Base-by-base conservation (phyloP, 2,797 vertebrate genomes). In the Siniperca obscura region DNA sequence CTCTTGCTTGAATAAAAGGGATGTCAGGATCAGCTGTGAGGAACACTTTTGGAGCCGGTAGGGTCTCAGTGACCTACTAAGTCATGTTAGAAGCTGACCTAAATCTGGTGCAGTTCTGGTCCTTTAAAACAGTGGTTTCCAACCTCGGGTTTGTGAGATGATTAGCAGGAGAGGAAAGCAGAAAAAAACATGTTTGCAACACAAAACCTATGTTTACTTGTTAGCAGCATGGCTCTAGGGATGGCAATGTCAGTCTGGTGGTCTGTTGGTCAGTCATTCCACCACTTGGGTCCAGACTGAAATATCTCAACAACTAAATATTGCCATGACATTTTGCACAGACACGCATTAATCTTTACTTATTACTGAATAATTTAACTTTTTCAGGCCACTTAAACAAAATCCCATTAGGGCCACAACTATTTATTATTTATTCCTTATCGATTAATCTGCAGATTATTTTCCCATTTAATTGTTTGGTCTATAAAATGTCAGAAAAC, bases 1-100 rank as follows among this genome's bases (percentile, higher is more conserved):
- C 19, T 50, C 36, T 50, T 27, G 34, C 50, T 30, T 14, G 19
- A 69, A 27, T 72, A 22, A 75, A 30, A 19, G 56, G n/a, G 70
- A 64, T 22, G 42, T 67, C 46, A 46, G 76, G 8, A 25, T 60
- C 57, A 14, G 38, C 10, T 36, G 22, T 57, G 52, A 64, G 46
- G 34, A 65, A 38, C 48, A 10, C 36, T 48, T 74, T 30, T 48
- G 27, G 68, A 69, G 67, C 38, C n/a, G 2, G 1, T 38, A 3
- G 30, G 19, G 5, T 66, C 42, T 55, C 48, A 13, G 52, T 73
- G 68, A 80, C 59, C 64, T 22, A 34, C 69, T 59, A 27, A 64
- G 55, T 21, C 50, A 48, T 70, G 50, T 78, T 13, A 19, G 46
- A 71, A 70, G 46, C 70, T 74, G 60, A 69, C 38, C 22, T 44